These are phyloP conservation scores for Pogonocichla stellata DNA, from an alignment of 2,113 vertebrate species.

Conservation along the genomic window DNA sequence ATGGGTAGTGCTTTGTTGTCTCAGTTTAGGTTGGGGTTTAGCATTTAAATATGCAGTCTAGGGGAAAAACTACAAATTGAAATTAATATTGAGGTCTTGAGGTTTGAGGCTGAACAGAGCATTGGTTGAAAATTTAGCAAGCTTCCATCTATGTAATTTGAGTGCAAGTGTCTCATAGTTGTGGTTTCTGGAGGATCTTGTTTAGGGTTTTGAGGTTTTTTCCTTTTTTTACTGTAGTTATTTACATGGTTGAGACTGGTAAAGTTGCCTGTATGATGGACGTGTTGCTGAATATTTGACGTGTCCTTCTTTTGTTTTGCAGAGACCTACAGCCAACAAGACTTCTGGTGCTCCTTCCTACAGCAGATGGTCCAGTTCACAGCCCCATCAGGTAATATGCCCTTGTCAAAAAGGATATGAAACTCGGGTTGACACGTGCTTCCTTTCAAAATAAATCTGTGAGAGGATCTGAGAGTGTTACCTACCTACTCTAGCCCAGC, in stretches of 20 bases:
- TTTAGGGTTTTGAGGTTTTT: not conserved
- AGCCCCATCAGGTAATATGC: constrained; percentile 85
- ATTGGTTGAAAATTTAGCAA: not conserved
- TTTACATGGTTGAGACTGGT: not conserved
- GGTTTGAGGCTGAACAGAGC: not conserved
- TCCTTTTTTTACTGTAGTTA: rapidly evolving
- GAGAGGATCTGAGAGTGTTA: not conserved
- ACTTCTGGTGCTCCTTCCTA: constrained; percentile 77
- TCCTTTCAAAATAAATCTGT: not conserved
- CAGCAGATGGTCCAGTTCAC: constrained; percentile 87
- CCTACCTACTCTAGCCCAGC: not conserved
- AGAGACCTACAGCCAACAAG: constrained; percentile 76
- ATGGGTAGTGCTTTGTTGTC: not conserved
- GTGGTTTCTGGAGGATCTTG: not conserved
- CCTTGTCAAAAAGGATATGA: constrained; percentile 18
- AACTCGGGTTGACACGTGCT: not conserved
- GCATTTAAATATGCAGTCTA: not conserved
- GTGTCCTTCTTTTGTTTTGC: constrained; percentile 66
- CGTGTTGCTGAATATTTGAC: not conserved
- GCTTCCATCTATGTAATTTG: not conserved
- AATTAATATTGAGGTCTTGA: not conserved
- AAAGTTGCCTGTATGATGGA: not conserved
- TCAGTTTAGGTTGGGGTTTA: not conserved
- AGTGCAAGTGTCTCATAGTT: not conserved
- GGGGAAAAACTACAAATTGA: not conserved